Evolutionary conservation across 1,140 invertebrate genomes (phyloP), one percentile per base, ranked within the genome.

Genomic region (Yoshiicerus persimilis): DNA sequence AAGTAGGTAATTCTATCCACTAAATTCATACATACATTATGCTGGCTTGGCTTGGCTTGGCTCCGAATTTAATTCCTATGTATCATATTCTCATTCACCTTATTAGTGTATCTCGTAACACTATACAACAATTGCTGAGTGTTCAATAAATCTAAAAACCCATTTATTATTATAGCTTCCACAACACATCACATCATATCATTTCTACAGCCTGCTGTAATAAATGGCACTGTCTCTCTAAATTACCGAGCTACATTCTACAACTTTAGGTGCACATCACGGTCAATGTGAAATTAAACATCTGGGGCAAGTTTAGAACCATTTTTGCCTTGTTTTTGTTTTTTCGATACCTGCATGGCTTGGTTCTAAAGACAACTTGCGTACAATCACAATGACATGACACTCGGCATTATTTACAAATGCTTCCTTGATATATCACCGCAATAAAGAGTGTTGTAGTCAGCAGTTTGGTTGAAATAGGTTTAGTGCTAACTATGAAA

Each of bases 141-240:
- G n/a, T 34, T 80, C 34, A 80, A 80, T 80, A 80, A 80, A 80
- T 80, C 75, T 80, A 80, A 80, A 80, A 80, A 36, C 11, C 32
- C 75, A 80, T 80, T 80, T 80, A 80, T 80, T 80, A 80, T 36
- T 80, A 80, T 36, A 80, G 32, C 34, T 80, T 80, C 75, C 75
- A 80, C 75, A 8, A 23, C 34, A 80, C 75, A 36, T n/a, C 13
- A 80, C 32, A n/a, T 34, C 34, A 36, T 10, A 20, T 38, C 20
- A 32, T n/a, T 36, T 9, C 32, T 36, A 30, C 34, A 13, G 20
- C 4, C 32, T 20, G 9, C 30, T 6, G 16, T 80, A 80, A 10
- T 34, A 34, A 80, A 34, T 32, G 30, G 32, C 75, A n/a, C 30
- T 80, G 34, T n/a, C n/a, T 38, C 2, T 34, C 32, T 66, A 10